Base-by-base conservation (phyloP, 1,140 invertebrate genomes). In the Arctopsyche grandis region DNA sequence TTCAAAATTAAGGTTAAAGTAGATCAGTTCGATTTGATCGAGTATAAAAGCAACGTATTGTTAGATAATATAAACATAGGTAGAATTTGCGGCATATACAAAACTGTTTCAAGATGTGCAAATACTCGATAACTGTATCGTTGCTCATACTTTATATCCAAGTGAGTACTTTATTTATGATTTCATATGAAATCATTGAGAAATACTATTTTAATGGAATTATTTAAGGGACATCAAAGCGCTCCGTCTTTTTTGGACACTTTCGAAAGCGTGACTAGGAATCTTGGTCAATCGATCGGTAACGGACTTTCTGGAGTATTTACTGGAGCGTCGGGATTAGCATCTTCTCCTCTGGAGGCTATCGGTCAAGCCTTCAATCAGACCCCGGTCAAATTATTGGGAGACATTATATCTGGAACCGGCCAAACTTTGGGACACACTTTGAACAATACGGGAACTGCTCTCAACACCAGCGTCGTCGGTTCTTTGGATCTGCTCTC, bases 241-340 rank as follows among this genome's bases (percentile, higher is more conserved):
- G 56, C 56, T 9, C 56, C 56, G 19, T 60, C 56, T 0, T 19
- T 66, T 14, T 26, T 66, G 9, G 63, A 66, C 10, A 22, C 9
- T 12, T 21, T 66, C 63, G 63, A 9, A 24, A 10, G 26, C 14
- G 26, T 26, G 19, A 66, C 63, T 22, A 9, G 14, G 24, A 24
- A 24, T 26, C 21, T 66, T 21, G 63, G 63, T 26, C 63, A 66
- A 66, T 66, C 63, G 10, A 66, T 66, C 21, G 63, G 63, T n/a
- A 22, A 12, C 9, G 63, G 63, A 66, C 24, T 66, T 0, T 66
- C 63, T 4, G 24, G 21, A 9, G 63, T n/a, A 12, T 26, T 66
- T 9, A 22, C 7, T 14, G 63, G 63, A 12, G 24, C 12, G 5
- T 66, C 63, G 12, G 63, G 21, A 26, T 1, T 66, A 24, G 63